Base-by-base conservation (phyloP, 1,140 invertebrate genomes). In the Drosophila nikananu region DNA sequence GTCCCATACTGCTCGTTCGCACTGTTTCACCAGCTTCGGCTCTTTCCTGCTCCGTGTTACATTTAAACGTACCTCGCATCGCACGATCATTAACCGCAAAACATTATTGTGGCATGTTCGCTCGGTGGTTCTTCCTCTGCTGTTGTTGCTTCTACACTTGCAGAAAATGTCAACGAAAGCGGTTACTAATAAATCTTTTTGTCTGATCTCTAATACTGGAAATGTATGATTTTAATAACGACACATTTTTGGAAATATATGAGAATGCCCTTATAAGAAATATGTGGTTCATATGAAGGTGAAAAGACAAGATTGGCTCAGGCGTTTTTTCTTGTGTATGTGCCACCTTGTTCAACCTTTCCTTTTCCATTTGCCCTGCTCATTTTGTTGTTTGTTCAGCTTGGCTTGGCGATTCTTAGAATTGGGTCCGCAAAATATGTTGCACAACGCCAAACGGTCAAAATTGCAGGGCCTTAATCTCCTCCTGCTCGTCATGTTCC, bases 61-160 rank as follows among this genome's bases (percentile, higher is more conserved):
- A 81, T 80, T 84, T 72, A 79, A 70, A 79, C 59, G 76, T 61
- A 72, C 42, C 61, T 72, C 70, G 63, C 66, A 68, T 81, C 70
- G 74, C 75, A 89, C 84, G 84, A 89, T 89, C 84, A 89, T 89
- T 89, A 89, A 89, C 84, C 84, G 84, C 84, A 86, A 81, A 89
- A 89, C 84, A 90, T 90, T 90, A 77, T 76, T 79, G 84, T 84
- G 81, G 83, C 83, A 86, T 86, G 84, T 89, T 87, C 25, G 73
- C 72, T 77, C 35, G 57, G 62, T 73, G 42, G 54, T 64, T 66
- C 62, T 52, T 57, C 37, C 55, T 63, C 37, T 44, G 41, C 30
- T 32, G 49, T 25, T 70, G 61, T 65, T 65, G 32, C n/a, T 54
- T 21, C 13, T 71, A 57, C 67, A 71, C 67, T n/a, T 4, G 12